These are phyloP conservation scores for Tenthredo distinguenda DNA, from an alignment of 2,888 invertebrate species.

Conservation along the genomic window DNA sequence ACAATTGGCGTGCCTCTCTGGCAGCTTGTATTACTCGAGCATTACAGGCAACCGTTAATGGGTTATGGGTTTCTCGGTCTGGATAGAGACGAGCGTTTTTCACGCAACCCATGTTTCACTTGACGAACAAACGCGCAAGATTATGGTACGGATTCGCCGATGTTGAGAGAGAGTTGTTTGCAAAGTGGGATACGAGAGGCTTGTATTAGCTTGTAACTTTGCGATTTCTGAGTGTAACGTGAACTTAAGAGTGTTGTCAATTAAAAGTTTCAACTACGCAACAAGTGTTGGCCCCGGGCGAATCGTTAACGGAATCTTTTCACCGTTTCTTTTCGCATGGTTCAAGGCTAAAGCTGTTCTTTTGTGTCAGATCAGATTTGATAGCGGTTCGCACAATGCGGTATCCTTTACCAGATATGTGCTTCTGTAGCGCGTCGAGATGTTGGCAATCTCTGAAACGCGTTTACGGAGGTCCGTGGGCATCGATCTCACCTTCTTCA, in stretches of 20 bases:
- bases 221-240: background rate
- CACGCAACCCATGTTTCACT: background rate
- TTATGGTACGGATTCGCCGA: background rate
- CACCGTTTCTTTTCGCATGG: background rate
- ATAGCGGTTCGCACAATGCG: background rate
- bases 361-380: background rate
- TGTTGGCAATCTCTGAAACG: slow-evolving; percentile 24
- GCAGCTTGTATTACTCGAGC: slow-evolving; percentile 44
- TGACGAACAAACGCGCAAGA: too few relatives aligned
- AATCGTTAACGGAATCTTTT: background rate
- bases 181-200: background rate
- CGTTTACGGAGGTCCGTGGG: background rate
- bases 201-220: background rate
- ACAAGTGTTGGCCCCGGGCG: slow-evolving; percentile 31
- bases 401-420: background rate
- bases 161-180: background rate
- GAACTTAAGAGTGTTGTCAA: background rate
- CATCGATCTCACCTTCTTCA: slow-evolving; percentile 18
- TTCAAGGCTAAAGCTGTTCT: background rate
- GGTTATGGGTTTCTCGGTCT: slow-evolving; percentile 12
- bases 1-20: slow-evolving; percentile 55
- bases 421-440: background rate
- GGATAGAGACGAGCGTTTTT: background rate
- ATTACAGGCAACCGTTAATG: slow-evolving; percentile 31
- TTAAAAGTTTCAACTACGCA: slow-evolving; percentile 33